Conservation (phyloP, 2,888 invertebrate species). For the Zhengitettix transpicula region DNA sequence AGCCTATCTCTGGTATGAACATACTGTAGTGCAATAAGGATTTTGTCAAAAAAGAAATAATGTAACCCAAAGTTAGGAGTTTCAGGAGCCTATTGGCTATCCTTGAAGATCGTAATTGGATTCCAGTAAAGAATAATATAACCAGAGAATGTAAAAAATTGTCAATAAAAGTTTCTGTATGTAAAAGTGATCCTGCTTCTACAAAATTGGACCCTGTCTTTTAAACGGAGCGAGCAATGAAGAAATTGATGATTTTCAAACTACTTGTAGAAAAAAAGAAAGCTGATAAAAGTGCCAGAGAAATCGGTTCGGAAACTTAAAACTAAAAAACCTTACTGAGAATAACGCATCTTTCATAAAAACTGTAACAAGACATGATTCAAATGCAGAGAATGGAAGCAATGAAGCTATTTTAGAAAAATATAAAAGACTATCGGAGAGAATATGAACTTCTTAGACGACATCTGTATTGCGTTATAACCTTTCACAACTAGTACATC, state of each 20-base stretch:
- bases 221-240: constrained; percentile 36
- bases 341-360: background rate
- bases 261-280: constrained; percentile 4
- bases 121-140: constrained; percentile 2
- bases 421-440: too few relatives aligned
- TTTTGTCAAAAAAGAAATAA: constrained; percentile 6
- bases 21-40: background rate
- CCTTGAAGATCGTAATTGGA: constrained; percentile 28
- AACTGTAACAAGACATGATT: background rate
- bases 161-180: background rate
- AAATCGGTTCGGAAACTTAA: background rate
- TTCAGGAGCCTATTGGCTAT: constrained; percentile 28
- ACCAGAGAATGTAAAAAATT: background rate
- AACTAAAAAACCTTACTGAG: background rate
- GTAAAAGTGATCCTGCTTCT: constrained; percentile 16
- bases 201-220: constrained; percentile 22
- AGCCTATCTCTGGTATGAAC: constrained; percentile 1
- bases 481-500: too few relatives aligned
- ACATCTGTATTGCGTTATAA: too few relatives aligned
- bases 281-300: background rate
- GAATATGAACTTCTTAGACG: too few relatives aligned
- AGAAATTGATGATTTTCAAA: constrained; percentile 34
- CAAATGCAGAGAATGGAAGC: background rate
- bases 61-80: constrained; percentile 2
- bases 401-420: background rate